A percentile compares a stretch with the other conserved stretches of the same genome.
phyloP scores from a whole-genome alignment of 1,140 invertebrate genomes.

The Philopotamus ludificatus region DNA sequence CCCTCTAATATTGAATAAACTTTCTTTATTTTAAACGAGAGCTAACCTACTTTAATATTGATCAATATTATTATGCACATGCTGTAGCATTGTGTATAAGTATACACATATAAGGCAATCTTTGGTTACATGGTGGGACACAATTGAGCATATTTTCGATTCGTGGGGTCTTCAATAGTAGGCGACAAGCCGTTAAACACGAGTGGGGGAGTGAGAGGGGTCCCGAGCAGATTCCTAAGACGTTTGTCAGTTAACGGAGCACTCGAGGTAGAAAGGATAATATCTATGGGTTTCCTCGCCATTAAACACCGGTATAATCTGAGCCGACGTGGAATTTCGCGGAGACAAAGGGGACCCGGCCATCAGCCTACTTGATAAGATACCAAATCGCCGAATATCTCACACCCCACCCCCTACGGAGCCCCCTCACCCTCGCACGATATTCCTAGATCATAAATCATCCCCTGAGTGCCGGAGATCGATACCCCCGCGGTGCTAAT shows the following conservation, averaged over 20 bases:
- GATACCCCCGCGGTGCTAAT: too few relatives aligned
- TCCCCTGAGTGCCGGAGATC: too few relatives aligned
- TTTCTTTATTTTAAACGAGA: not conserved
- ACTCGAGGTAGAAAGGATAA: constrained; percentile 32
- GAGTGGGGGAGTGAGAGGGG: constrained; percentile 9
- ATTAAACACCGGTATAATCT: constrained; percentile 39
- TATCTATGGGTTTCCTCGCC: constrained; percentile 40
- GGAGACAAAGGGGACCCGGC: constrained; percentile 4
- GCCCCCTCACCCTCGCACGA: too few relatives aligned
- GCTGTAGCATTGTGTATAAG: not conserved
- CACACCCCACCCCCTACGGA: not conserved
- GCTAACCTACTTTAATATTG: not conserved
- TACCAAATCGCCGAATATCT: constrained; percentile 23
- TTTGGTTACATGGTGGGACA: constrained; percentile 7
- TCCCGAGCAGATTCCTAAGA: constrained; percentile 27
- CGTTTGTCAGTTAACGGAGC: constrained; percentile 26
- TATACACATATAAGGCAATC: not conserved
- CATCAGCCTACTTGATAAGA: constrained; percentile 19
- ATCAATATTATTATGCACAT: not conserved
- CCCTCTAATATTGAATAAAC: too few relatives aligned
- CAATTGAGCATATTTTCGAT: too few relatives aligned
- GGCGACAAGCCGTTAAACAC: constrained; percentile 16
- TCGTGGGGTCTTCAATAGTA: too few relatives aligned
- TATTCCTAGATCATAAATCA: too few relatives aligned
- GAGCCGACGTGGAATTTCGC: constrained; percentile 7